These are phyloP conservation scores for Formica aserva DNA, from an alignment of 2,888 invertebrate genomes.

Conservation along the genomic window DNA sequence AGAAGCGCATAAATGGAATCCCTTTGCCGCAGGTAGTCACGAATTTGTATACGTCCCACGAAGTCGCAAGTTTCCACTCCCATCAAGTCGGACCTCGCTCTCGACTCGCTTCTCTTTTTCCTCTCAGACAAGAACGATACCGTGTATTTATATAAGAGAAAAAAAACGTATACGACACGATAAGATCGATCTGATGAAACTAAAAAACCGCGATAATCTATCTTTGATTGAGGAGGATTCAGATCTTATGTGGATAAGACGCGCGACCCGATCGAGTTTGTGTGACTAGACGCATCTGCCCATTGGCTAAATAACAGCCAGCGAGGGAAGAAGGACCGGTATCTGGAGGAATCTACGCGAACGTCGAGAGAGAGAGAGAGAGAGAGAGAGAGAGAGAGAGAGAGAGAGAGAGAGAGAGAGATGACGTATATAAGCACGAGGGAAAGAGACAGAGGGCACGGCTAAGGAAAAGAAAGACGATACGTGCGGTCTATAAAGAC, in stretches of 20 bases:
- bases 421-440: slow-evolving; percentile 30
- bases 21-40: slow-evolving; percentile 69
- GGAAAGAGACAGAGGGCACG: slow-evolving; percentile 26
- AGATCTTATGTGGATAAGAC: slow-evolving; percentile 68
- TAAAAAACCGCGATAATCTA: slow-evolving; percentile 51
- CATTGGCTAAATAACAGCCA: slow-evolving; percentile 64
- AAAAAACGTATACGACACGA: background rate
- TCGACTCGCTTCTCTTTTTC: background rate
- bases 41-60: slow-evolving; percentile 67
- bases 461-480: slow-evolving; percentile 56
- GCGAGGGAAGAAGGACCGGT: slow-evolving; percentile 40
- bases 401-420: background rate
- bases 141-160: background rate
- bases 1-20: slow-evolving; percentile 57
- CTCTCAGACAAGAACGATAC: background rate
- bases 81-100: slow-evolving; percentile 24
- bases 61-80: slow-evolving; percentile 50
- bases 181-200: slow-evolving; percentile 43
- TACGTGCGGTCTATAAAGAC: slow-evolving; percentile 73
- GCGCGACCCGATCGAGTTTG: slow-evolving; percentile 56
- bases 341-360: slow-evolving; percentile 64
- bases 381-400: slow-evolving; percentile 10
- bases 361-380: slow-evolving; percentile 22
- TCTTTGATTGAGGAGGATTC: slow-evolving; percentile 53
- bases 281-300: slow-evolving; percentile 63